These are phyloP conservation scores for Falco naumanni DNA, from an alignment of 2,797 vertebrate genomes.

Conservation along the genomic window DNA sequence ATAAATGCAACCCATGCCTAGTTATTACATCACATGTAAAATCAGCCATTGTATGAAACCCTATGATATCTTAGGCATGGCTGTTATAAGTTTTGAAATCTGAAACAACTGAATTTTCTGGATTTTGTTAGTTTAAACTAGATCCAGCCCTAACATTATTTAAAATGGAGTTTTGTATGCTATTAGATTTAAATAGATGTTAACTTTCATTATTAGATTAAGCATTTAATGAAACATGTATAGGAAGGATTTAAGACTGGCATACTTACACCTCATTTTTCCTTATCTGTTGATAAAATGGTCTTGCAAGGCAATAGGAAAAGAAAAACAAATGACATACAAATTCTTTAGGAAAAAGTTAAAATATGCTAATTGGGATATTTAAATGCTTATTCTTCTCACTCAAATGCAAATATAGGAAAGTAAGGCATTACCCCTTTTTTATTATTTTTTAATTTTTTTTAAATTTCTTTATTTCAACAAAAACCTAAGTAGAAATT, in stretches of 20 bases:
- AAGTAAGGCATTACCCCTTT: not conserved
- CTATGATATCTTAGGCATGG: conserved; percentile 10
- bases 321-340: not conserved
- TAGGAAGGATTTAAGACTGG: conserved; percentile 9
- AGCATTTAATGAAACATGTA: not conserved
- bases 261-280: conserved; percentile 25
- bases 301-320: not conserved
- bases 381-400: not conserved
- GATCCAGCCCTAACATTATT: not conserved
- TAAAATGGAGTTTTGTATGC: not conserved
- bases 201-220: conserved; percentile 8
- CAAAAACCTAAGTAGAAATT: not conserved
- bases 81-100: conserved; percentile 12
- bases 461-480: not conserved
- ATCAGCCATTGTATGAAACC: conserved; percentile 47
- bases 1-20: not conserved
- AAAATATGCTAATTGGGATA: not conserved
- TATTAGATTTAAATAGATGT: conserved; percentile 2
- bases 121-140: conserved; percentile 31
- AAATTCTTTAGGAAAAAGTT: conserved; percentile 19
- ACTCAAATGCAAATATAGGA: not conserved
- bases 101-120: conserved; percentile 23
- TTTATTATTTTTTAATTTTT: not conserved
- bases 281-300: conserved; percentile 16
- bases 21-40: conserved; percentile 6